phyloP scores from a whole-genome alignment of 2,888 invertebrate species.

The Heliconius sara region DNA sequence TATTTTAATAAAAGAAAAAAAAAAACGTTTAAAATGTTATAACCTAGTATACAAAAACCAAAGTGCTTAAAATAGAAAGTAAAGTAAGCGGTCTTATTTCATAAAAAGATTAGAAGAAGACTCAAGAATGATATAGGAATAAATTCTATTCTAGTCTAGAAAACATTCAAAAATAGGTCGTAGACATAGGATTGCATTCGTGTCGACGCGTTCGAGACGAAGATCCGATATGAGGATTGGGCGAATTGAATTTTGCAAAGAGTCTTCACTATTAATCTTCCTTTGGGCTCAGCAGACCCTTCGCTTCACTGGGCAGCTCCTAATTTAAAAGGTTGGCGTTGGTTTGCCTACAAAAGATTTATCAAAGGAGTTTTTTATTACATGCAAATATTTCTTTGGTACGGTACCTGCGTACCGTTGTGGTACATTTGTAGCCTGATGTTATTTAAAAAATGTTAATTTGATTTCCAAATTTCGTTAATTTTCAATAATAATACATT shows the following conservation, averaged over 20 bases:
- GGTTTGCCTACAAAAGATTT: slow-evolving; percentile 28
- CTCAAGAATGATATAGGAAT: neutral
- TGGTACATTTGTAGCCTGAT: neutral
- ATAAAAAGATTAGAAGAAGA: neutral
- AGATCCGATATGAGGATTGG: slow-evolving; percentile 72
- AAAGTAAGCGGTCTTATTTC: neutral
- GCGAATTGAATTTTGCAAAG: slow-evolving; percentile 66
- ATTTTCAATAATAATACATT: no score
- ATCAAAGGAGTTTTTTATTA: slow-evolving; percentile 12
- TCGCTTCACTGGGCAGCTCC: slow-evolving; percentile 32
- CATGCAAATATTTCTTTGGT: neutral
- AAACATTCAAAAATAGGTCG: slow-evolving; percentile 40
- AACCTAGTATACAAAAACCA: neutral
- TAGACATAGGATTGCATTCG: slow-evolving; percentile 32
- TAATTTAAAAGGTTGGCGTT: slow-evolving; percentile 29
- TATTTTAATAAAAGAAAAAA: no score
- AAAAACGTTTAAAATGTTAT: no score
- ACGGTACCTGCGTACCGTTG: neutral
- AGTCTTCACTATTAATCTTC: slow-evolving; percentile 56
- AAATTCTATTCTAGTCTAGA: slow-evolving; percentile 20
- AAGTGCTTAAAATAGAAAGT: neutral
- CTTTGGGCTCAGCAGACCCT: slow-evolving; percentile 34
- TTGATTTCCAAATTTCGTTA: no score
- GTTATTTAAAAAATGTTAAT: no score
- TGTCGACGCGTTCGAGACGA: slow-evolving; percentile 59